These are phyloP conservation scores for Drosophila pegasa DNA, from an alignment of 2,888 invertebrate species.

Conservation along the genomic window DNA sequence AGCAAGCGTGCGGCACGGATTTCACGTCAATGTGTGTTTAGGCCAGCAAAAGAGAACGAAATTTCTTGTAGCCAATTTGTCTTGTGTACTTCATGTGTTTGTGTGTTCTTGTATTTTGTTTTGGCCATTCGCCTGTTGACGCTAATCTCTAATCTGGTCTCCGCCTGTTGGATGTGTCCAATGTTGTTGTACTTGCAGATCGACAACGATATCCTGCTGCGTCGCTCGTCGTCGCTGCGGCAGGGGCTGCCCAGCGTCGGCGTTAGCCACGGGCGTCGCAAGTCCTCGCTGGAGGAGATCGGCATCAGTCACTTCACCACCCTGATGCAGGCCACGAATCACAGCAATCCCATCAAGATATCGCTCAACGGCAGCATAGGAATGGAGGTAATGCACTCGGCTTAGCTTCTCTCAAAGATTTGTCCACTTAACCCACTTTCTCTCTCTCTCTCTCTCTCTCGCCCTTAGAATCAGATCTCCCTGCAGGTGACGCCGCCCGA, in stretches of 20 bases:
- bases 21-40: conserved; percentile 39
- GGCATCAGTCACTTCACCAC: conserved; percentile 93
- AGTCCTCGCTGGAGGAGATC: conserved; percentile 94
- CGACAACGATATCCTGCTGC: conserved; percentile 92
- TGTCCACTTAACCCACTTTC: neutral
- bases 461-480: conserved; percentile 81
- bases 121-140: conserved; percentile 14
- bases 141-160: conserved; percentile 28
- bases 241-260: conserved; percentile 91
- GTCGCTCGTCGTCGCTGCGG: conserved; percentile 93
- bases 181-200: conserved; percentile 76
- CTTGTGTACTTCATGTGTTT: conserved; percentile 56
- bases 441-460: neutral
- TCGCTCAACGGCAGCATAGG: conserved; percentile 94
- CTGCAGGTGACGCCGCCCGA: conserved; percentile 89
- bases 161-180: conserved; percentile 32
- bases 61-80: conserved; percentile 60
- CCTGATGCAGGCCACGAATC: conserved; percentile 88
- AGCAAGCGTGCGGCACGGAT: conserved; percentile 41
- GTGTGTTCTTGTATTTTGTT: conserved; percentile 27
- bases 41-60: conserved; percentile 12
- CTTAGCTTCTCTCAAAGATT: neutral
- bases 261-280: conserved; percentile 87
- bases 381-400: conserved; percentile 86
- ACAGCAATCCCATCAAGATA: conserved; percentile 92